These are phyloP conservation scores for Eutrigla gurnardus DNA, from an alignment of 2,797 vertebrate species.

Conservation along the genomic window DNA sequence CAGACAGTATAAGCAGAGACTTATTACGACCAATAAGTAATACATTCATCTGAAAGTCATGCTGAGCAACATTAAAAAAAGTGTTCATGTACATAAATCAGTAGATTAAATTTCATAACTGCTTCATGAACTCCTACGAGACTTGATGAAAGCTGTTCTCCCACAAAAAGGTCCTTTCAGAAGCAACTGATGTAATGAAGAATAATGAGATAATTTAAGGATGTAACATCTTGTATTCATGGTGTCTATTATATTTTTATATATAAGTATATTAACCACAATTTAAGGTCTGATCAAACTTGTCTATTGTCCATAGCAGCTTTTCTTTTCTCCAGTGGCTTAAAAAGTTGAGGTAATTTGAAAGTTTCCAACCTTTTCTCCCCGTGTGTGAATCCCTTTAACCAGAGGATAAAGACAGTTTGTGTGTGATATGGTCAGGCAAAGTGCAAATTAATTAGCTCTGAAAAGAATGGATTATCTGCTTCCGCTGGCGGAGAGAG, in stretches of 20 bases:
- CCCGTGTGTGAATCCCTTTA: conserved; percentile 4
- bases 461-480: conserved; percentile 45
- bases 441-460: conserved; percentile 47
- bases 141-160: too few relatives aligned
- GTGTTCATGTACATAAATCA: too few relatives aligned
- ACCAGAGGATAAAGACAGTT: neutral
- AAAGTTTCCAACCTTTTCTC: neutral
- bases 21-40: too few relatives aligned
- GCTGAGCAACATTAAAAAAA: too few relatives aligned
- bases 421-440: conserved; percentile 21
- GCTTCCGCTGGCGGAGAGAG: conserved; percentile 17
- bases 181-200: neutral
- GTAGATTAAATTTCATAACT: too few relatives aligned
- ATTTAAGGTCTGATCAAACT: neutral
- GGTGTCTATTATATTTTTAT: too few relatives aligned
- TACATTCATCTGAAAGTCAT: too few relatives aligned
- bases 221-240: neutral
- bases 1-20: too few relatives aligned
- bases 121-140: too few relatives aligned
- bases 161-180: neutral
- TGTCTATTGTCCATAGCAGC: neutral
- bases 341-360: neutral
- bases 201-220: neutral
- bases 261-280: too few relatives aligned
- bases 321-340: neutral